Evolutionary conservation across 2,888 invertebrate genomes (phyloP), one percentile per base, ranked within the genome.

Genomic region (Scelioninae gen. 1): DNA sequence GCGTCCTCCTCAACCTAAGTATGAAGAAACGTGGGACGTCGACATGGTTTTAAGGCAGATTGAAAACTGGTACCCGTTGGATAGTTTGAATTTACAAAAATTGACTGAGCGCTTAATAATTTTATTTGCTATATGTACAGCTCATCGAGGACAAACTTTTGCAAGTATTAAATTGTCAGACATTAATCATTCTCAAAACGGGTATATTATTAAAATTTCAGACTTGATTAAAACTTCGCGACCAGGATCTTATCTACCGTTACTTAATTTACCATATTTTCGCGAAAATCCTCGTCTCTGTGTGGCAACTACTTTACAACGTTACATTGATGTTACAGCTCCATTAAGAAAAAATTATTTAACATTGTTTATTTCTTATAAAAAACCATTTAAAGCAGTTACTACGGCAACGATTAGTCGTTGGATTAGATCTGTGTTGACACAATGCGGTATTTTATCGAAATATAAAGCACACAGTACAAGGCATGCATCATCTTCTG

Each of bases 1-100:
- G 31, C 65, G 72, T 15, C 72, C 76, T 23, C n/a, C 77, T 7
- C 53, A 51, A 56, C 72, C 72, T 1, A 72, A 56, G 34, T 82
- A 82, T 45, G 72, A 82, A 23, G 40, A 53, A n/a, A 72, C 66
- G 5, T 82, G 82, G 77, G 66, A 77, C 23, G 66, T 72, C 8
- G 49, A 75, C 10, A 13, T 32, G 0, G 80, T 84, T n/a, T 78
- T 83, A 31, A 51, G 51, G 5, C 34, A 13, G 5, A 38, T 82
- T n/a, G 47, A 71, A 47, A 74, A 38, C 9, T 56, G 53, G 49
- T 29, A 9, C 9, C 74, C 53, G 10, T 45, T 62, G 10, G 65
- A 55, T 11, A 9, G n/a, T 16, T 55, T 47, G 16, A 11, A 9
- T 40, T 74, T 15, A 43, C 49, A 49, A 56, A 16, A 55, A 31